Base-by-base conservation (phyloP, 2,113 vertebrate species). In the Tychaedon coryphoeus region DNA sequence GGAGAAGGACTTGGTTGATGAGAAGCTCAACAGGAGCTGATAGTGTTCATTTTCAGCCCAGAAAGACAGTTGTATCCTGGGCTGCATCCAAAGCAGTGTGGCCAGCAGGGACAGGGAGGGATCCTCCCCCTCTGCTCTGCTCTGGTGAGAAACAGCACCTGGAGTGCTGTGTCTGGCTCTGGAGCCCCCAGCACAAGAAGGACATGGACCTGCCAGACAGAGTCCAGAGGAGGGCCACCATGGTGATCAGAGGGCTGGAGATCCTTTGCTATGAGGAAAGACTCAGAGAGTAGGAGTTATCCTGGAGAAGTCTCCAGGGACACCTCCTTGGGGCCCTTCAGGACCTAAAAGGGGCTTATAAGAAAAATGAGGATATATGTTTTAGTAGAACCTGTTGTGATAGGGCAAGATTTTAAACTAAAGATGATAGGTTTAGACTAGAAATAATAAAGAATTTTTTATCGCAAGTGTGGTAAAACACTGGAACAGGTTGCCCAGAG, bases 61-160 rank as follows among this genome's bases (percentile, higher is more conserved):
- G 50, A 87, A 70, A 70, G 8, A 7, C 22, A 53, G 2, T 4
- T 1, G 0, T 42, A 23, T 25, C 25, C 45, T 24, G 20, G 38
- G 14, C n/a, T 42, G 29, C 18, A 42, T 18, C 38, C 42, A 47
- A 51, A 71, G n/a, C 3, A 24, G 5, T 0, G 0, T 70, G 29
- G 36, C 3, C n/a, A 57, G n/a, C 33, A 65, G 18, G 11, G 20
- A 3, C 0, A 22, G 9, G 3, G 6, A 19, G 5, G 8, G 5
- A 24, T 38, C 43, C 26, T 80, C 5, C 18, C 20, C 11, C 17
- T 71, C 9, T 10, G 43, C 43, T 45, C 43, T 45, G 43, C 43
- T 45, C 75, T 64, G 19, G 9, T 58, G 28, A 14, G 7, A 73
- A 8, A 4, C 8, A n/a, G n/a, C 7, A 9, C 5, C 28, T 20